Evolutionary conservation across 2,797 vertebrate species (phyloP).

Genomic region (Neosilurus hyrtlii): DNA sequence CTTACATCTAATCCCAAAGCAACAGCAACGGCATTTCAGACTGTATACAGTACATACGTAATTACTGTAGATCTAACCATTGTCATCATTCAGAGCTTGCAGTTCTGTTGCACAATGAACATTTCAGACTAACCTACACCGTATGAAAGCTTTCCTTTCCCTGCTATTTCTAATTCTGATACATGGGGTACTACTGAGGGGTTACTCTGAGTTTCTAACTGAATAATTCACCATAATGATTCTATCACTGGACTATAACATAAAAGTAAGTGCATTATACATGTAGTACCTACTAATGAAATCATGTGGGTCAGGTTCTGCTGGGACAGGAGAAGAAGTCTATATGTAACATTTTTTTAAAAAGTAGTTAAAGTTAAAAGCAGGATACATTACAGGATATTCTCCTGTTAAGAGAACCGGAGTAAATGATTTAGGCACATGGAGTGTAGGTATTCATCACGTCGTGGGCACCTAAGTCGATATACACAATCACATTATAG

Average conservation of each 20-base stretch:
- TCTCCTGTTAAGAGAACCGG: neutral
- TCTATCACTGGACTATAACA: slow-evolving; percentile 33
- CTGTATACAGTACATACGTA: neutral
- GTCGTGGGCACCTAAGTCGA: no score
- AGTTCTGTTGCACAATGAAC: neutral
- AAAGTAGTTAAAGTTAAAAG: neutral
- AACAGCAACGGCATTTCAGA: slow-evolving; percentile 12
- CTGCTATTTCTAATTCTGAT: neutral
- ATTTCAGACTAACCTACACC: neutral
- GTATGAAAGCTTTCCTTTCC: slow-evolving; percentile 30
- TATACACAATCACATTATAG: no score
- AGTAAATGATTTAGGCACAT: slow-evolving; percentile 16
- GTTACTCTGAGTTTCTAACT: neutral
- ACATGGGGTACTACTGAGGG: neutral
- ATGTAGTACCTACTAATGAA: slow-evolving; percentile 7
- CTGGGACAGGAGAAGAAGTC: slow-evolving; percentile 1
- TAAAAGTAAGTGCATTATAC: neutral
- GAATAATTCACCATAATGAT: slow-evolving; percentile 27
- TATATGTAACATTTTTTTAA: neutral
- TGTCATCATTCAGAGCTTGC: slow-evolving; percentile 34
- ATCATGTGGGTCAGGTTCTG: slow-evolving; percentile 23
- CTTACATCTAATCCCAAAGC: slow-evolving; percentile 26
- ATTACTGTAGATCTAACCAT: slow-evolving; percentile 31
- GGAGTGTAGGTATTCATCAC: no score
- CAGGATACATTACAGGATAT: neutral